Evolutionary conservation across 2,888 invertebrate genomes (phyloP).

Genomic region (Tachina fera): DNA sequence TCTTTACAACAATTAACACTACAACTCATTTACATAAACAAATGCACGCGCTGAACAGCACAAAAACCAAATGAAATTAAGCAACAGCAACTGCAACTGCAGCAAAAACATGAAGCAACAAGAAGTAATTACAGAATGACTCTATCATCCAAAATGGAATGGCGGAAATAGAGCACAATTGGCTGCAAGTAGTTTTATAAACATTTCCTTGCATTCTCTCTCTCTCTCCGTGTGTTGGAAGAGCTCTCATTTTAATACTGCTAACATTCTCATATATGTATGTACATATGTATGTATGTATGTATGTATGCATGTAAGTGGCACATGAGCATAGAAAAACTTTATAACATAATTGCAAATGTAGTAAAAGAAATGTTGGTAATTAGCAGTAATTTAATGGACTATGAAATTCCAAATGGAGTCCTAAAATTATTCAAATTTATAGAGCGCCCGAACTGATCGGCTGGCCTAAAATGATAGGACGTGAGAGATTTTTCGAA

Average conservation of each 20-base stretch:
- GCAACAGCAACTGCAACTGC: background rate
- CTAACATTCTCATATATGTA: background rate
- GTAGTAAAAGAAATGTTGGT: background rate
- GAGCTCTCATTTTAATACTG: background rate
- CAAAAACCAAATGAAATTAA: slow-evolving; percentile 24
- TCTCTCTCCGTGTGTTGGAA: slow-evolving; percentile 13
- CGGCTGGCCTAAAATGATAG: too few species aligned
- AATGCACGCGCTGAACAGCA: slow-evolving; percentile 65
- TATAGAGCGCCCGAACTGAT: too few species aligned
- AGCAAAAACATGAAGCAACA: slow-evolving; percentile 33
- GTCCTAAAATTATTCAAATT: too few species aligned
- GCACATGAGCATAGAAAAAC: too few species aligned
- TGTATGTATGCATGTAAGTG: too few species aligned
- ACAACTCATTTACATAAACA: slow-evolving; percentile 71
- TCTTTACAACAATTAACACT: slow-evolving; percentile 71
- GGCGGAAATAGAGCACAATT: slow-evolving; percentile 37
- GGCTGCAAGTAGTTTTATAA: slow-evolving; percentile 23
- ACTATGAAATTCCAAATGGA: too few species aligned
- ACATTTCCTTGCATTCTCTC: slow-evolving; percentile 26
- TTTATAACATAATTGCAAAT: background rate
- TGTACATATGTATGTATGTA: too few species aligned
- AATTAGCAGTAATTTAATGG: too few species aligned
- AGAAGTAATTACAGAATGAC: slow-evolving; percentile 60
- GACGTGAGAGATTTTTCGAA: too few species aligned
- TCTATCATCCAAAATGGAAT: slow-evolving; percentile 46